Base-by-base conservation (phyloP, 1,140 invertebrate species). In the Heliconius eleuchia region DNA sequence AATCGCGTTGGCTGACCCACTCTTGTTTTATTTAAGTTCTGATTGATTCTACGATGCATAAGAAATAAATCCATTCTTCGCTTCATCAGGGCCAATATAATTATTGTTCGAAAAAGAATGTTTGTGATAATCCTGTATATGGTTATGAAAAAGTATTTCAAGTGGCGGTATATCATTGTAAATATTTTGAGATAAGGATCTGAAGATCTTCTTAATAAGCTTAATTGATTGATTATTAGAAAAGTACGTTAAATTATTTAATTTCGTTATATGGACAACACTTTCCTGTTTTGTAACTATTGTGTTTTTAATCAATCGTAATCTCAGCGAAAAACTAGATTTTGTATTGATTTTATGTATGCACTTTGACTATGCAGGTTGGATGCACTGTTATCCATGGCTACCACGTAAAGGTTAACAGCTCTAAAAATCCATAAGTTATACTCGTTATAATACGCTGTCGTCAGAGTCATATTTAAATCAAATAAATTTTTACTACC, bases 341-440 rank as follows among this genome's bases (percentile, higher is more conserved):
- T 66, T 66, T 66, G 18, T 66, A 66, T 66, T 30, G 60, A 66
- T 66, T 66, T 66, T 30, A 23, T 23, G n/a, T 57, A 30, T 66
- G 60, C 60, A 66, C 23, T 27, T 66, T 66, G 60, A 27, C 4
- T 66, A 66, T 66, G 60, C 60, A 66, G 23, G 60, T 66, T 66
- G 60, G 60, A 27, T 66, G 60, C 60, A 66, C 60, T 66, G 60
- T 13, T 66, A 6, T 66, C 23, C 19, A 30, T 66, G 9, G 60
- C 60, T 13, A 27, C 60, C 60, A 13, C 27, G 11, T 30, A 60
- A n/a, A 27, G 23, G 60, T 27, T 66, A 27, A 66, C 60, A 66
- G 60, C 23, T 66, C 60, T 66, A 66, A 66, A 66, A 66, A 66
- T 66, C 27, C 11, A 30, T 30, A 30, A 5, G 23, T 30, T 27